A percentile compares a stretch with the other conserved stretches of the same genome.
These are phyloP conservation scores for Petrosia ficiformis DNA, from an alignment of 37 sponge, comb jelly and placozoan genomes.

Conservation along the genomic window DNA sequence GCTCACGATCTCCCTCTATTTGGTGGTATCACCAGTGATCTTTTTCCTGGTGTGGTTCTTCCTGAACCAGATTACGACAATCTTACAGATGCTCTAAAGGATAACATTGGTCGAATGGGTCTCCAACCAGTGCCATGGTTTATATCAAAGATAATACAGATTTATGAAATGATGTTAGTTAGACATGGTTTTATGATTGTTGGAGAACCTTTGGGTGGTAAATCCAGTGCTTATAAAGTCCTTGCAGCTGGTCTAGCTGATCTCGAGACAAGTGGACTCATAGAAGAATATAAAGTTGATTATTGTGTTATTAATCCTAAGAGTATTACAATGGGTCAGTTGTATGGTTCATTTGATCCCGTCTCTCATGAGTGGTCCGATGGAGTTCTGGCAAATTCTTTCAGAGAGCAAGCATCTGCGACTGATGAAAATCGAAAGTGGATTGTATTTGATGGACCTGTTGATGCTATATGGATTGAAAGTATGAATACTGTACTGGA, in stretches of 20 bases:
- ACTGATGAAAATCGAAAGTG: constrained; percentile 91
- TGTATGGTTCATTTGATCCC: constrained; percentile 96
- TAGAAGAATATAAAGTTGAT: constrained; percentile 91
- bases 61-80: constrained; percentile 90
- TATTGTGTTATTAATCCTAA: constrained; percentile 92
- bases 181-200: constrained; percentile 99
- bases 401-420: constrained; percentile 90
- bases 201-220: constrained; percentile 95
- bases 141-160: constrained; percentile 94
- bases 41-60: constrained; percentile 91
- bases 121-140: constrained; percentile 95
- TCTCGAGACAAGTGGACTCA: constrained; percentile 77
- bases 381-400: constrained; percentile 94
- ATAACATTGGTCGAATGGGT: constrained; percentile 78
- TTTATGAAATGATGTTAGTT: constrained; percentile 99
- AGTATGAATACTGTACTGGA: constrained; percentile 99
- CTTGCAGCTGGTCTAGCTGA: constrained; percentile 90
- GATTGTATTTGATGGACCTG: constrained; percentile 99
- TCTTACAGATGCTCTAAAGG: constrained; percentile 72
- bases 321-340: constrained; percentile 90
- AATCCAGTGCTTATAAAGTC: constrained; percentile 91
- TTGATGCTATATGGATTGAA: constrained; percentile 99
- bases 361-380: constrained; percentile 99
- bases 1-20: constrained; percentile 96
- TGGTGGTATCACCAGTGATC: constrained; percentile 89